A percentile compares a stretch with the other conserved stretches of the same genome.
Evolutionary conservation across 2,888 invertebrate species (phyloP).

Genomic region (Scaptomyza reducta): DNA sequence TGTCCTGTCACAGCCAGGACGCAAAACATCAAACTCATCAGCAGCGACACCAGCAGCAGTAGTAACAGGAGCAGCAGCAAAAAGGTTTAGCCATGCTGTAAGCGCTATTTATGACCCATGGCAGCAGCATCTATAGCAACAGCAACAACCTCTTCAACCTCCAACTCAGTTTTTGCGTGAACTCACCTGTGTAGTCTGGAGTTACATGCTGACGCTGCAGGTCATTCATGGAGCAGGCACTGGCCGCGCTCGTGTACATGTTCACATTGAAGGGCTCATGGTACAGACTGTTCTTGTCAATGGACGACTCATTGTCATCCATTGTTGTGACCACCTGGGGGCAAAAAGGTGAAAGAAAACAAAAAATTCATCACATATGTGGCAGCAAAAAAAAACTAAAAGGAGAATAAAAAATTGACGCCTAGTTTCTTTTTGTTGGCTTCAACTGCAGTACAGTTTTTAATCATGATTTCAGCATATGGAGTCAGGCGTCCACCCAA

Average conservation of each 20-base stretch:
- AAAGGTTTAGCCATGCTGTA: conserved; percentile 45
- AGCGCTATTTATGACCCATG: conserved; percentile 49
- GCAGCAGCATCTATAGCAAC: conserved; percentile 20
- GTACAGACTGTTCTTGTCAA: conserved; percentile 85
- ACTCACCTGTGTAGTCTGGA: conserved; percentile 86
- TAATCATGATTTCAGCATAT: conserved; percentile 77
- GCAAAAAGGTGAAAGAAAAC: conserved; percentile 46
- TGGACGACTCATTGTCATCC: conserved; percentile 84
- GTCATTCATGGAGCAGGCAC: conserved; percentile 84
- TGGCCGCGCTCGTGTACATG: conserved; percentile 85
- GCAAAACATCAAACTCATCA: conserved; percentile 79
- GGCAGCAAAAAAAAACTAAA: conserved; percentile 36
- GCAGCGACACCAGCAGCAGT: conserved; percentile 56
- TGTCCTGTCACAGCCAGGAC: conserved; percentile 76
- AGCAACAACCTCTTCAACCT: conserved; percentile 32
- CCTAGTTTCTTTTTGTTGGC: conserved; percentile 29
- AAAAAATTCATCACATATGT: conserved; percentile 11
- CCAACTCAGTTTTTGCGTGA: conserved; percentile 34
- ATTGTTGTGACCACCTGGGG: conserved; percentile 83
- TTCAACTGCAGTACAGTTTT: conserved; percentile 61
- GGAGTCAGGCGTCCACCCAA: conserved; percentile 23
- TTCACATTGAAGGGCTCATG: conserved; percentile 85
- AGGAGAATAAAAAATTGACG: conserved; percentile 27
- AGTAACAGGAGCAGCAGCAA: conserved; percentile 7
- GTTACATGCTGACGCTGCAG: conserved; percentile 85